Conservation (phyloP, 2,888 invertebrate genomes). For the Drosophila cyrtoloma region DNA sequence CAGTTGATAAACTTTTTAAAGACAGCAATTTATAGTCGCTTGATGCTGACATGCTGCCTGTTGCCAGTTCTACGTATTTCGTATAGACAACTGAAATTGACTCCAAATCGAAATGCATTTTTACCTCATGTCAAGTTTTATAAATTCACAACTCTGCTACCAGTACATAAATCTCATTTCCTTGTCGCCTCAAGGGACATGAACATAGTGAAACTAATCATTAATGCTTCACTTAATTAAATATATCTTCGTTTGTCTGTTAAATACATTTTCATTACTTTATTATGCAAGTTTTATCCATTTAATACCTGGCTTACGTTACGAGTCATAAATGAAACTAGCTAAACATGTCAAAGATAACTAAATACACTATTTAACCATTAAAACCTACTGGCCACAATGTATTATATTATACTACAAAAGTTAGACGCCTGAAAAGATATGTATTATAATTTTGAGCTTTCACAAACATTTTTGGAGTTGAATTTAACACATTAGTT, state of each 20-base stretch:
- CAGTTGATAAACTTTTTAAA: slow-evolving; percentile 66
- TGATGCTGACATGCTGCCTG: slow-evolving; percentile 34
- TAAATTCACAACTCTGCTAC: background rate
- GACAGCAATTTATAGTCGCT: slow-evolving; percentile 57
- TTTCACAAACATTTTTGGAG: background rate
- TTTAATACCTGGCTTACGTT: background rate
- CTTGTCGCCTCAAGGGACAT: background rate
- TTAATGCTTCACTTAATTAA: background rate
- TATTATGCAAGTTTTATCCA: background rate
- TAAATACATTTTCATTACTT: background rate
- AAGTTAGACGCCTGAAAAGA: background rate
- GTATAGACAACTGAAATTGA: background rate
- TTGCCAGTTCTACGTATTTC: slow-evolving; percentile 1
- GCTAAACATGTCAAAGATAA: background rate
- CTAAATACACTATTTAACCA: background rate
- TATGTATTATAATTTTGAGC: background rate
- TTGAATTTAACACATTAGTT: background rate
- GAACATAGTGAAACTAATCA: background rate
- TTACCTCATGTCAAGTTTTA: background rate
- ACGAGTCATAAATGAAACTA: background rate
- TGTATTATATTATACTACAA: background rate
- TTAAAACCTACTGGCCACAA: background rate
- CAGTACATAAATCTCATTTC: background rate
- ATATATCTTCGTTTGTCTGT: background rate
- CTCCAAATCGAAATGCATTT: slow-evolving; percentile 16